phyloP scores from a whole-genome alignment of 2,113 vertebrate species.

The Lophotis ruficrista region DNA sequence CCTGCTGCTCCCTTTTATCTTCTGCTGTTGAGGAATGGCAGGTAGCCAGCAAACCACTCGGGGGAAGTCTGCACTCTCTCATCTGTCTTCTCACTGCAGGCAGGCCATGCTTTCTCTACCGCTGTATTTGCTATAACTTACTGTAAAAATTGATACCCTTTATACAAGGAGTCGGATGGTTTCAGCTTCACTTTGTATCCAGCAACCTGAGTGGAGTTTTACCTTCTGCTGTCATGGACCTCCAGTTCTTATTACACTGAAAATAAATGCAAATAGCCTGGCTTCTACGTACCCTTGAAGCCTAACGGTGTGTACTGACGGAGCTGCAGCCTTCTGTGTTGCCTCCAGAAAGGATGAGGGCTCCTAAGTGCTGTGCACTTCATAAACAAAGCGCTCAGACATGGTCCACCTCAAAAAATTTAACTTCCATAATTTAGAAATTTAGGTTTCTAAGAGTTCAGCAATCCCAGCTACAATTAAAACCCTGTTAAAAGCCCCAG shows the following conservation, averaged over 20 bases:
- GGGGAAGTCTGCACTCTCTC: not conserved
- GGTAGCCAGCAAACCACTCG: not conserved
- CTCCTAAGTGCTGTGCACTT: not conserved
- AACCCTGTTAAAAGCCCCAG: not conserved
- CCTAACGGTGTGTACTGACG: not conserved
- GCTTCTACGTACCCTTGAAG: not conserved
- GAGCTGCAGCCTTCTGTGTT: not conserved
- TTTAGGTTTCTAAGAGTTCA: not conserved
- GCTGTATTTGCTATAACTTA: not conserved
- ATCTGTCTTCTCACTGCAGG: not conserved
- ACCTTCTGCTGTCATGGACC: not conserved
- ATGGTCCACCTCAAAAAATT: not conserved
- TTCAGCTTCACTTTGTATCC: not conserved
- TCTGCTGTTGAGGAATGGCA: conserved; percentile 15
- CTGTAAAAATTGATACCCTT: conserved; percentile 9
- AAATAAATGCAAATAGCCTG: not conserved
- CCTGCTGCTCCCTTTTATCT: not conserved
- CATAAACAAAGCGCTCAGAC: not conserved
- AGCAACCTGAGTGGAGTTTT: not conserved
- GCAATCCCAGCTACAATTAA: not conserved
- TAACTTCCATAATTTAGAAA: not conserved
- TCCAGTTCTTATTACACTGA: not conserved
- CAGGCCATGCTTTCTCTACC: not conserved
- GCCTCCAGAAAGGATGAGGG: not conserved
- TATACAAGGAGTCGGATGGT: not conserved